Conservation (phyloP, 2,113 vertebrate genomes). For the Nyctibius bracteatus region DNA sequence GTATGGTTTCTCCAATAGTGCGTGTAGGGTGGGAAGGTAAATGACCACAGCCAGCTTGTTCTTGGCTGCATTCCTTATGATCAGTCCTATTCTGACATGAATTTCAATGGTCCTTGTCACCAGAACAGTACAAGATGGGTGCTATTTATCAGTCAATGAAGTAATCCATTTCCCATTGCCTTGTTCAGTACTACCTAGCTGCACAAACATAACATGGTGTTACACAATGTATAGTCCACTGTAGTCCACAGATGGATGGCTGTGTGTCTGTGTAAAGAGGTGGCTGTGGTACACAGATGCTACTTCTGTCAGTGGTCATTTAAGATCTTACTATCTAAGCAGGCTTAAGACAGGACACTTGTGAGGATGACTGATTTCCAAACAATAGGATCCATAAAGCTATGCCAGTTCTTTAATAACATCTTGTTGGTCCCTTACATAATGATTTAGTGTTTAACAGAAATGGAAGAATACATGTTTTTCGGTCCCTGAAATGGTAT, state of each 20-base stretch:
- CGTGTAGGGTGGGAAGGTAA: background rate
- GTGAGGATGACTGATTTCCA: background rate
- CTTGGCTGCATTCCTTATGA: background rate
- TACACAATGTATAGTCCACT: fast-evolving
- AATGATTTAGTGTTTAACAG: background rate
- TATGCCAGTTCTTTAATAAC: background rate
- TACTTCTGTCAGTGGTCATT: background rate
- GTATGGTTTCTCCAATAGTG: background rate
- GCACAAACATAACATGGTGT: fast-evolving
- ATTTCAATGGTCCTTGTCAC: background rate
- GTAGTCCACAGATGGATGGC: background rate
- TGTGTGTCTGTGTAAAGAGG: background rate
- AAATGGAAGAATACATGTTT: background rate
- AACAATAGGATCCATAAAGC: background rate
- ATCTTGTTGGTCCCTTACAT: background rate
- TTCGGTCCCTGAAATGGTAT: background rate
- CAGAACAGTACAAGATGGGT: background rate
- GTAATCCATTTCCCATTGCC: background rate
- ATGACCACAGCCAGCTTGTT: background rate
- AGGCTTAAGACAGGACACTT: background rate
- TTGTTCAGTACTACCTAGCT: background rate
- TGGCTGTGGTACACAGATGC: background rate
- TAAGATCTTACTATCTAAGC: background rate
- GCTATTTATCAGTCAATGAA: too few relatives aligned
- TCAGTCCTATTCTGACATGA: background rate